A percentile compares a stretch with the other conserved stretches of the same genome.
Evolutionary conservation across 1,140 invertebrate genomes (phyloP).

Genomic region (Oscheius sp.): DNA sequence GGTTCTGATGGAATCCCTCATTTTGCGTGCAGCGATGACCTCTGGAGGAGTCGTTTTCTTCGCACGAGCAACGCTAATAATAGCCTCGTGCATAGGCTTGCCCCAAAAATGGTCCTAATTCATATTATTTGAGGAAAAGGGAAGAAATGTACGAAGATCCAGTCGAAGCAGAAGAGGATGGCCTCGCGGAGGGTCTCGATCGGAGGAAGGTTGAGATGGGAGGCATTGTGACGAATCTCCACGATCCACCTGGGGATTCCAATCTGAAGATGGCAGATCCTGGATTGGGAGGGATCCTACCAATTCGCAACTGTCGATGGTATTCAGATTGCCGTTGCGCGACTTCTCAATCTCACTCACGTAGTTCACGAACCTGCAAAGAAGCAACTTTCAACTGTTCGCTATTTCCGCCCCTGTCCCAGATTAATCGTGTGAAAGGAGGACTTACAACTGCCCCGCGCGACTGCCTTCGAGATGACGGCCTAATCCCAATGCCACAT

Average conservation of each 20-base stretch:
- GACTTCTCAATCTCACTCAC: constrained; percentile 15
- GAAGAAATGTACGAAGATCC: constrained; percentile 13
- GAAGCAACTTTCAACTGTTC: background rate
- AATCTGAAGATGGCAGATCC: background rate
- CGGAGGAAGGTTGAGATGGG: constrained; percentile 3
- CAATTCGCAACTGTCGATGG: background rate
- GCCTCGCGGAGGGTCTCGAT: constrained; percentile 1
- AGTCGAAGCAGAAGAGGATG: background rate
- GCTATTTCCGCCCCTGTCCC: no score
- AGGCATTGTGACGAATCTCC: constrained; percentile 26
- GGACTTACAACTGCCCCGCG: no score
- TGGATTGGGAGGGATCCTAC: background rate
- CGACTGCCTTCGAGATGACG: no score
- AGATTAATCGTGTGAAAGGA: no score
- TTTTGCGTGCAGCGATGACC: background rate
- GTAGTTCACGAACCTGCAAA: constrained; percentile 33
- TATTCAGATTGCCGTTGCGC: background rate
- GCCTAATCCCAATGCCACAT: no score
- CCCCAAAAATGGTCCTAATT: background rate
- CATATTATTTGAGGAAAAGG: background rate
- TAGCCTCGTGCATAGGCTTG: background rate
- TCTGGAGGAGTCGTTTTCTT: background rate
- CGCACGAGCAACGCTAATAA: background rate
- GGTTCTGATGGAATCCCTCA: background rate
- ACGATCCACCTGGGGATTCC: constrained; percentile 26